Evolutionary conservation across 2,113 vertebrate species (phyloP).

Genomic region (Siniperca knerii): DNA sequence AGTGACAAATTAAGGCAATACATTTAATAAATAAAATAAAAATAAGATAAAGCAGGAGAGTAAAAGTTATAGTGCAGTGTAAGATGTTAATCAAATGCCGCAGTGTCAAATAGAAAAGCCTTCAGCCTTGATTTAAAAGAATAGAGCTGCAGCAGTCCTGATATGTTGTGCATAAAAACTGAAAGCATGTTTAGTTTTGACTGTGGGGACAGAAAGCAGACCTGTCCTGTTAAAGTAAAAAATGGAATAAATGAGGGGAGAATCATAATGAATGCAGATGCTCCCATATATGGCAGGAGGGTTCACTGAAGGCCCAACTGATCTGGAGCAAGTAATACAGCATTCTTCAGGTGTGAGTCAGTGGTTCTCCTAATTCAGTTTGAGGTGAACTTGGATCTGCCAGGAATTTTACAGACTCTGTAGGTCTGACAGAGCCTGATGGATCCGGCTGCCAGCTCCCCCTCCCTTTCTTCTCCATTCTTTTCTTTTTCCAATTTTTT

Average conservation of each 20-base stretch:
- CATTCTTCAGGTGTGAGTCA: constrained; percentile 55
- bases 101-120: too few species aligned
- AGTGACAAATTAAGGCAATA: not conserved
- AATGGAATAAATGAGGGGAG: not conserved
- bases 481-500: not conserved
- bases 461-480: not conserved
- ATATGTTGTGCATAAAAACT: too few species aligned
- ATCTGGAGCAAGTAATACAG: not conserved
- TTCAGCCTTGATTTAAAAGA: too few species aligned
- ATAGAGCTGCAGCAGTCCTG: too few species aligned
- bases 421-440: constrained; percentile 37
- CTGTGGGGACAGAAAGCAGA: too few species aligned
- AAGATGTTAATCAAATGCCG: too few species aligned
- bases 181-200: too few species aligned
- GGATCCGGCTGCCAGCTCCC: constrained; percentile 26
- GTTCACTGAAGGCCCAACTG: not conserved
- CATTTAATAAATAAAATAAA: too few species aligned
- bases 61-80: too few species aligned
- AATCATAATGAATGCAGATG: not conserved
- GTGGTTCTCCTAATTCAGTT: constrained; percentile 3
- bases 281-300: not conserved
- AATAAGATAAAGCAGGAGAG: too few species aligned
- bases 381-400: constrained; percentile 37
- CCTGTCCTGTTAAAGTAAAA: too few species aligned
- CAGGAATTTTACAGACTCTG: constrained; percentile 35